Evolutionary conservation across 1,140 invertebrate genomes (phyloP).

Genomic region (Eumeta japonica): DNA sequence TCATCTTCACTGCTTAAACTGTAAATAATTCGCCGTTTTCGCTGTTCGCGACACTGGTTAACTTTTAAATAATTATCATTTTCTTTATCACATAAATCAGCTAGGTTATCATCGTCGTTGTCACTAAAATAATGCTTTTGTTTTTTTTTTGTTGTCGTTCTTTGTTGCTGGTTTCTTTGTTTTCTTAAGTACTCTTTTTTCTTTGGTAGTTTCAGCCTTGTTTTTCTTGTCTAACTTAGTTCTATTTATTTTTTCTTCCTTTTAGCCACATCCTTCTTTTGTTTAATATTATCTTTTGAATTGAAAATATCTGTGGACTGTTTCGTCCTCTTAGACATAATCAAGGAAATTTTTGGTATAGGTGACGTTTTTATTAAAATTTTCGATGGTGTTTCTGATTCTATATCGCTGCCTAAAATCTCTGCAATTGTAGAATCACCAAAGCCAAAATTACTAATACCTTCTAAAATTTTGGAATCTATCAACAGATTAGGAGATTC

Average conservation of each 20-base stretch:
- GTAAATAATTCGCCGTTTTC: too few species aligned
- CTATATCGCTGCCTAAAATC: slow-evolving; percentile 9
- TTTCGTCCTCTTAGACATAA: slow-evolving; percentile 16
- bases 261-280: slow-evolving; percentile 14
- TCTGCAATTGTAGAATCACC: slow-evolving; percentile 11
- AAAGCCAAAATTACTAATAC: slow-evolving; percentile 12
- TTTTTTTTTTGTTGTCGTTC: too few species aligned
- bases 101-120: slow-evolving; percentile 4
- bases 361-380: slow-evolving; percentile 17
- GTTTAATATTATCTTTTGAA: slow-evolving; percentile 14
- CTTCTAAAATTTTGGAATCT: slow-evolving; percentile 15
- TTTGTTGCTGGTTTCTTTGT: slow-evolving; percentile 12
- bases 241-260: slow-evolving; percentile 11
- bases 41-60: too few species aligned
- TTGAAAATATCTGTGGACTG: slow-evolving; percentile 22
- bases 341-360: slow-evolving; percentile 19
- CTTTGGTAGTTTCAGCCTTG: slow-evolving; percentile 9
- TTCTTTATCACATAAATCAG: slow-evolving; percentile 9
- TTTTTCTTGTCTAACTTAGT: slow-evolving; percentile 12
- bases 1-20: too few species aligned
- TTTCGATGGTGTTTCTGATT: slow-evolving; percentile 24
- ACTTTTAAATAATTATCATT: slow-evolving; percentile 9
- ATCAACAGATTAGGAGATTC: slow-evolving; percentile 13
- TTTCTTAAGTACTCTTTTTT: slow-evolving; percentile 11
- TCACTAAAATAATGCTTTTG: slow-evolving; percentile 6